A percentile compares a stretch with the other conserved stretches of the same genome.
phyloP scores from a whole-genome alignment of 2,113 vertebrate species.

The Larimichthys polyactis region DNA sequence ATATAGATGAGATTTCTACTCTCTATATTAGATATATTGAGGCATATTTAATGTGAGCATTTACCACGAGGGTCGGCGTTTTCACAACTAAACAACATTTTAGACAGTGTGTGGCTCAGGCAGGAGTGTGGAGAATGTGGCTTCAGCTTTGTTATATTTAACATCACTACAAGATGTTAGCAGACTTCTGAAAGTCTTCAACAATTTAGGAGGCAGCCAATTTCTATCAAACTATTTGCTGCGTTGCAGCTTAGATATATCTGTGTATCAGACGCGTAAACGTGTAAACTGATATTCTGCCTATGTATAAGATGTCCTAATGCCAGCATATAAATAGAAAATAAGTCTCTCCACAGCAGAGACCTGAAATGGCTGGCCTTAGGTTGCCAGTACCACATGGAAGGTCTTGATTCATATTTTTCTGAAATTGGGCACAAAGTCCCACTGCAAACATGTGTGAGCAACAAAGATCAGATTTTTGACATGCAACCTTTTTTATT shows the following conservation, averaged over 20 bases:
- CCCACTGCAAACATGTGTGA: not conserved
- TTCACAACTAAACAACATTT: not conserved
- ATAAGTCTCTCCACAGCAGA: conserved; percentile 25
- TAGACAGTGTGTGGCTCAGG: not conserved
- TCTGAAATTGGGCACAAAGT: not conserved
- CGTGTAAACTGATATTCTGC: conserved; percentile 53
- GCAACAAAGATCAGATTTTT: not conserved
- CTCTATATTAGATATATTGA: too few relatives aligned
- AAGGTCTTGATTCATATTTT: conserved; percentile 12
- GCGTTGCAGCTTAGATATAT: conserved; percentile 45
- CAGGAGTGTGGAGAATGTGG: not conserved
- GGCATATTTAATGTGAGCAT: not conserved
- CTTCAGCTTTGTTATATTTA: conserved; percentile 23
- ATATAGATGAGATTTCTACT: too few relatives aligned
- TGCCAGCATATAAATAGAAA: conserved; percentile 69
- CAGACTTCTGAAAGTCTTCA: conserved; percentile 17
- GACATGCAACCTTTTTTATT: not conserved
- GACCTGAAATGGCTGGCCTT: conserved; percentile 20
- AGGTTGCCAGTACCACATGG: not conserved
- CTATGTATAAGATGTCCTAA: conserved; percentile 57
- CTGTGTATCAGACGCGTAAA: conserved; percentile 30
- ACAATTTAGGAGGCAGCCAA: conserved; percentile 5
- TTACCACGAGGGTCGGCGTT: not conserved
- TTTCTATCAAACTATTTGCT: conserved; percentile 54
- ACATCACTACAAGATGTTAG: not conserved